phyloP scores from a whole-genome alignment of 1,140 invertebrate species.

The Ips typographus region DNA sequence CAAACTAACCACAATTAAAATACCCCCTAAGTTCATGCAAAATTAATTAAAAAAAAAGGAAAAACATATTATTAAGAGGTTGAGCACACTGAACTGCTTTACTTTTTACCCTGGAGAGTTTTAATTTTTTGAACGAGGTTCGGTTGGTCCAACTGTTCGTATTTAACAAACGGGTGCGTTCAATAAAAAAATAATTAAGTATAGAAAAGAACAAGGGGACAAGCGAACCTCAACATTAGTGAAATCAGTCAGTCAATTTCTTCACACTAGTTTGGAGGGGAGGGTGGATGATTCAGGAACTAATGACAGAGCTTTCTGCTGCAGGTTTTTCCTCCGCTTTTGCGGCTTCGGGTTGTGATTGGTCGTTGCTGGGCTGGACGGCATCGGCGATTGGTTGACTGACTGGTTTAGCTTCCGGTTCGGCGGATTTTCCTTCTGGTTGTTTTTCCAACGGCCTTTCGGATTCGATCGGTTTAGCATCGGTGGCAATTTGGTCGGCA shows the following conservation, averaged over 20 bases:
- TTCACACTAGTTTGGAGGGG: conserved; percentile 12
- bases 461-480: conserved; percentile 20
- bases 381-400: not conserved
- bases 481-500: conserved; percentile 20
- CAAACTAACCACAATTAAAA: conserved; percentile 20
- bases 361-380: conserved; percentile 8
- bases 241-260: conserved; percentile 37
- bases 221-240: conserved; percentile 43
- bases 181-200: conserved; percentile 40
- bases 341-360: conserved; percentile 37
- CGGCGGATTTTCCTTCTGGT: conserved; percentile 32
- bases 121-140: conserved; percentile 34
- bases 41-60: no score
- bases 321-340: conserved; percentile 41
- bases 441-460: conserved; percentile 28
- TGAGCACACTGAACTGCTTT: conserved; percentile 38
- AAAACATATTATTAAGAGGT: conserved; percentile 1
- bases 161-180: not conserved
- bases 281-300: conserved; percentile 40
- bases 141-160: conserved; percentile 44
- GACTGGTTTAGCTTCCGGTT: conserved; percentile 24
- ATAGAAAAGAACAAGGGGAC: conserved; percentile 43
- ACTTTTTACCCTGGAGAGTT: not conserved
- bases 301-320: conserved; percentile 42
- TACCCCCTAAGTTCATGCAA: conserved; percentile 7